phyloP scores from a whole-genome alignment of 1,140 invertebrate species.

The Drosophila arawakana region DNA sequence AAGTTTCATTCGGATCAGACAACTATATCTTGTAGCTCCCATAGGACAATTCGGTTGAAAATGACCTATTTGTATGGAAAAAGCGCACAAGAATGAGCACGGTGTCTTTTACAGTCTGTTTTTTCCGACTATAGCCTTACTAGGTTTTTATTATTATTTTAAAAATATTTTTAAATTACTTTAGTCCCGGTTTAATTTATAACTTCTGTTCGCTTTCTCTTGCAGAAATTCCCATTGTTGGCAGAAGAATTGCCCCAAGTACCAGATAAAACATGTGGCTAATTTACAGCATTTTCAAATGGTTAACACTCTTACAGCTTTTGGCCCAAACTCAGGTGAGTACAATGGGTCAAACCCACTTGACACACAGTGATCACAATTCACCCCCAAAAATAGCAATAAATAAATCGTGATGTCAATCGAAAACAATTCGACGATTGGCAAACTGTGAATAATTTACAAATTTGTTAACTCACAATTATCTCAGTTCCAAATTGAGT shows the following conservation, averaged over 20 bases:
- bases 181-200: too few species aligned
- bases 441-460: constrained; percentile 62
- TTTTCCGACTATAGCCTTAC: too few species aligned
- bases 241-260: constrained; percentile 26
- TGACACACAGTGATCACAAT: constrained; percentile 35
- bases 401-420: constrained; percentile 62
- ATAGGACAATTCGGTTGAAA: too few species aligned
- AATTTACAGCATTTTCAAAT: constrained; percentile 53
- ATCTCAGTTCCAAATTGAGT: constrained; percentile 60
- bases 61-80: too few species aligned
- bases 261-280: constrained; percentile 49
- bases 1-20: too few species aligned
- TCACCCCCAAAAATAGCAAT: constrained; percentile 5
- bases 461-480: constrained; percentile 60
- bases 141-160: too few species aligned
- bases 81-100: too few species aligned
- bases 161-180: too few species aligned
- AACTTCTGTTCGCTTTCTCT: background rate
- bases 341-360: constrained; percentile 55
- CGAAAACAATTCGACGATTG: constrained; percentile 59
- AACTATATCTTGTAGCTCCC: too few species aligned
- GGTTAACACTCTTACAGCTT: constrained; percentile 66
- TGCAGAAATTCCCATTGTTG: background rate
- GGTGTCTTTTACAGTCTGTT: too few species aligned
- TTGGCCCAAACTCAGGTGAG: constrained; percentile 68